phyloP scores from a whole-genome alignment of 1,140 invertebrate genomes.

The Myzus persicae region DNA sequence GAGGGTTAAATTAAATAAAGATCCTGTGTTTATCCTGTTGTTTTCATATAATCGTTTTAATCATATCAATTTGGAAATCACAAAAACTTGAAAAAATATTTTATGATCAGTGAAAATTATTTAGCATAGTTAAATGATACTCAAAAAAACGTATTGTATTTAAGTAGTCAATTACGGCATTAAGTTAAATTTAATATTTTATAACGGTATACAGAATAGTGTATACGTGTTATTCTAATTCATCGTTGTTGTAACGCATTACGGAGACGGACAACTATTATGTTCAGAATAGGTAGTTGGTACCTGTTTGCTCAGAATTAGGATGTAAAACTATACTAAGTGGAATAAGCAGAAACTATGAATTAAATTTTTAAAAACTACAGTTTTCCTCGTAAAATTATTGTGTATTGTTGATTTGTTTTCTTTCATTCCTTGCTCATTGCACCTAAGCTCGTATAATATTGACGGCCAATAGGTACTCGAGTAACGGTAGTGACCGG shows the following conservation, averaged over 20 bases:
- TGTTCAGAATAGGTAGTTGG: neutral
- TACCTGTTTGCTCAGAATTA: neutral
- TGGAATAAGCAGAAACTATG: neutral
- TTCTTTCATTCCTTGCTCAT: neutral
- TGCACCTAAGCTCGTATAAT: neutral
- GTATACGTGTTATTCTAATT: neutral
- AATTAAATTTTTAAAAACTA: neutral
- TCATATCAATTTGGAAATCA: neutral
- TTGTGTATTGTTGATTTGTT: neutral
- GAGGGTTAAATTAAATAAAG: neutral
- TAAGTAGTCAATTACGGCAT: neutral
- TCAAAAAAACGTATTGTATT: neutral
- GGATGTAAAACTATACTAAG: neutral
- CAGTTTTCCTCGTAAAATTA: neutral
- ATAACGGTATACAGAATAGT: neutral
- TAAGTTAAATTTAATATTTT: neutral
- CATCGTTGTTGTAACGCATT: neutral
- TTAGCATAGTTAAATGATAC: neutral
- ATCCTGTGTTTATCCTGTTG: neutral
- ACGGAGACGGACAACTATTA: neutral
- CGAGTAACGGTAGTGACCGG: conserved; percentile 10
- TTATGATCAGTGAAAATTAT: neutral
- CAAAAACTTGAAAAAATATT: neutral
- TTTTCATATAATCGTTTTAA: neutral
- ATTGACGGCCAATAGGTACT: neutral